phyloP scores from a whole-genome alignment of 2,113 vertebrate species.

The Ivindomyrus marchei region DNA sequence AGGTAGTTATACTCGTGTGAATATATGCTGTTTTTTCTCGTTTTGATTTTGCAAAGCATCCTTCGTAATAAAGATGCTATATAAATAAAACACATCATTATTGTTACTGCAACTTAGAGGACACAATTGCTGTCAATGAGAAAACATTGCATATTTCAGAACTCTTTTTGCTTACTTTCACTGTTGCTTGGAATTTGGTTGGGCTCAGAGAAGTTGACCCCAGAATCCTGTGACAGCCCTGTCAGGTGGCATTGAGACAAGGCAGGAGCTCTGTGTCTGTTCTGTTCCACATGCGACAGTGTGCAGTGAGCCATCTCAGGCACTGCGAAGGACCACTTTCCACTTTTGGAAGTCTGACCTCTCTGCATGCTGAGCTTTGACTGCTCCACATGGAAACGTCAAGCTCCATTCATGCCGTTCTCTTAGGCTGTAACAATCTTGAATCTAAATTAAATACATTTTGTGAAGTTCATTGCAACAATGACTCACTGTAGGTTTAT shows the following conservation, averaged over 20 bases:
- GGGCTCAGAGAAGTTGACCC: conserved; percentile 20
- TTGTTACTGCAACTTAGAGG: neutral
- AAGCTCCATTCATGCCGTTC: neutral
- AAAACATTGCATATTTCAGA: neutral
- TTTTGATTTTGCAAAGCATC: neutral
- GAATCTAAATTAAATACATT: neutral
- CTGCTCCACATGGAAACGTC: conserved; percentile 9
- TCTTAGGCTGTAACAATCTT: conserved; percentile 25
- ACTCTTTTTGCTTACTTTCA: conserved; percentile 38
- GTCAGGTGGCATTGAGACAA: neutral
- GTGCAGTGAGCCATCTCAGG: neutral
- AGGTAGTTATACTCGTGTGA: neutral
- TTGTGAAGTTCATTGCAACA: neutral
- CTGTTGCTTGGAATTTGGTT: conserved; percentile 35
- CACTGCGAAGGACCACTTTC: neutral
- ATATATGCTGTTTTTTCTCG: neutral
- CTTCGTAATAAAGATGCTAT: neutral
- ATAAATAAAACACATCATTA: neutral
- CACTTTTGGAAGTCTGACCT: conserved; percentile 9
- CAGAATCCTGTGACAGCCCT: conserved; percentile 27
- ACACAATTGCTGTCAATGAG: neutral
- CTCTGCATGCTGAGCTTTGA: conserved; percentile 13
- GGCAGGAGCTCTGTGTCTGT: conserved; percentile 1
- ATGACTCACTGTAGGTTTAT: neutral
- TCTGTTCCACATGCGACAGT: neutral